Conservation (phyloP, 2,113 vertebrate species). For the Gadus chalcogrammus region DNA sequence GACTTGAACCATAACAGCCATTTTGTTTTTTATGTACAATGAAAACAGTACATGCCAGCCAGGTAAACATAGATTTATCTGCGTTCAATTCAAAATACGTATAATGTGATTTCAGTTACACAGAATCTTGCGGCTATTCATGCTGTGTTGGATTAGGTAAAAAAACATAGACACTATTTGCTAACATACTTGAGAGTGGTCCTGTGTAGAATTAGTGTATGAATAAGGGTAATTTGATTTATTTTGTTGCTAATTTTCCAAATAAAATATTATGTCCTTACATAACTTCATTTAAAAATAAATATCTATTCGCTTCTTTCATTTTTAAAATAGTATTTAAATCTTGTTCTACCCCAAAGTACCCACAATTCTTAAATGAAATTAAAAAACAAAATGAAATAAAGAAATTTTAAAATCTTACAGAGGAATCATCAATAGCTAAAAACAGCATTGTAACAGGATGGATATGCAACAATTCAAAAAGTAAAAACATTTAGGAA, state of each 20-base stretch:
- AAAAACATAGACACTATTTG: conserved; percentile 41
- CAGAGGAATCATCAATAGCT: conserved; percentile 53
- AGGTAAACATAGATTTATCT: too few relatives aligned
- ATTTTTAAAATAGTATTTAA: conserved; percentile 63
- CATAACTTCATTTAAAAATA: conserved; percentile 77
- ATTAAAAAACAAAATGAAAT: conserved; percentile 34
- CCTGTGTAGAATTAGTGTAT: not conserved
- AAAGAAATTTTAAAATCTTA: conserved; percentile 12
- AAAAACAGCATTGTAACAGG: conserved; percentile 28
- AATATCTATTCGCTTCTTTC: conserved; percentile 72
- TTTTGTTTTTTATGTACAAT: too few relatives aligned
- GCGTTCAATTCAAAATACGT: too few relatives aligned
- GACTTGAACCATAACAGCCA: not conserved
- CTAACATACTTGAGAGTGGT: conserved; percentile 15
- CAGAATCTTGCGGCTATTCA: conserved; percentile 13
- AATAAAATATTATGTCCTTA: conserved; percentile 49
- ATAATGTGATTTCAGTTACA: conserved; percentile 14
- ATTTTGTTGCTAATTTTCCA: conserved; percentile 31
- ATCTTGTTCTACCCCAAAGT: conserved; percentile 47
- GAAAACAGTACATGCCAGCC: too few relatives aligned
- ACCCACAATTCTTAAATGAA: conserved; percentile 57
- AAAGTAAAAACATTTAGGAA: conserved; percentile 51
- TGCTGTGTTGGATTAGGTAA: conserved; percentile 6
- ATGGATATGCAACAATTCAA: conserved; percentile 63
- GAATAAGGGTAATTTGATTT: conserved; percentile 32